These are phyloP conservation scores for Papilio polyxenes DNA, from an alignment of 1,140 invertebrate genomes.

Conservation along the genomic window DNA sequence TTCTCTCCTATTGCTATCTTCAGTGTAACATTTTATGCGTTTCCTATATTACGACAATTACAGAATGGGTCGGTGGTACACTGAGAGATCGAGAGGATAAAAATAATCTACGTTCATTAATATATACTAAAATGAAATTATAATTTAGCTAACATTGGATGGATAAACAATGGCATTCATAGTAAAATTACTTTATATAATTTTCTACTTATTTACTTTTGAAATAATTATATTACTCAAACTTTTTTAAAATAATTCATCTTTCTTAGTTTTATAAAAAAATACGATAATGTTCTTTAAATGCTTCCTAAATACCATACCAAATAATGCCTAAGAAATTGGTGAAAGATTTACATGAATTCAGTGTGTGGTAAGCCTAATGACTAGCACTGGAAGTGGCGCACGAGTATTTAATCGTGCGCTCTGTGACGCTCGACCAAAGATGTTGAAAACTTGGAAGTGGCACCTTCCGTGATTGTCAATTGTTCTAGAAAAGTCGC, in stretches of 20 bases:
- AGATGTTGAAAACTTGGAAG: slow-evolving; percentile 41
- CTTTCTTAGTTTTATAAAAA: too few species aligned
- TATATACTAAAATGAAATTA: too few species aligned
- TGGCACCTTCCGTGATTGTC: background rate
- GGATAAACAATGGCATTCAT: too few species aligned
- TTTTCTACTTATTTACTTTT: too few species aligned
- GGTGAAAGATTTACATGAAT: background rate
- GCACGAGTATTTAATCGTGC: slow-evolving; percentile 63
- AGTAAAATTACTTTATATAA: too few species aligned
- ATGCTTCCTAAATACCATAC: too few species aligned
- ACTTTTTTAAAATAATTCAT: too few species aligned
- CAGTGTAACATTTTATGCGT: slow-evolving; percentile 20
- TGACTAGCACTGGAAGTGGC: slow-evolving; percentile 38
- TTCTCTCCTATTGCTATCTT: background rate
- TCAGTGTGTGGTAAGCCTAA: background rate
- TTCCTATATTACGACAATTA: slow-evolving; percentile 25
- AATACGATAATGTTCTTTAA: too few species aligned
- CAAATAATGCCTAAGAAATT: too few species aligned
- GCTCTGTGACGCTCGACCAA: slow-evolving; percentile 53
- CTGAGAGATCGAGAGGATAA: background rate
- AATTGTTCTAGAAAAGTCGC: background rate
- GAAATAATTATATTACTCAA: too few species aligned
- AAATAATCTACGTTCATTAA: background rate
- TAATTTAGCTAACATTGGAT: too few species aligned
- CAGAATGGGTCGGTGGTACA: background rate